Evolutionary conservation across 1,140 invertebrate species (phyloP).

Genomic region (Megathymus violae): DNA sequence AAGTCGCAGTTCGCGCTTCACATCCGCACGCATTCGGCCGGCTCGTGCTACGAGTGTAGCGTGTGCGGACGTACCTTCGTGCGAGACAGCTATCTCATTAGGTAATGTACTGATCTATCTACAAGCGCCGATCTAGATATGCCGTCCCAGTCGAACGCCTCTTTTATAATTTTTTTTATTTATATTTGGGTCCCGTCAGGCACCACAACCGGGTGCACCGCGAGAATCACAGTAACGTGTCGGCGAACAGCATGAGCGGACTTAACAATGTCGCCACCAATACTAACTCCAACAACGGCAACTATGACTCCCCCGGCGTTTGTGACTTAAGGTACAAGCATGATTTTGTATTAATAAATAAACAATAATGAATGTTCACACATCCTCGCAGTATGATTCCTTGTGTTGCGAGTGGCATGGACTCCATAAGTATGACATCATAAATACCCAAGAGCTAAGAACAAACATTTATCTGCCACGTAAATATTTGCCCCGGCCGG

Average conservation of each 20-base stretch:
- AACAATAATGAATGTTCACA: too few relatives aligned
- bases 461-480: too few relatives aligned
- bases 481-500: too few relatives aligned
- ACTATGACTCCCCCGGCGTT: constrained; percentile 78
- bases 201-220: constrained; percentile 89
- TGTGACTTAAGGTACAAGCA: constrained; percentile 82
- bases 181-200: constrained; percentile 48
- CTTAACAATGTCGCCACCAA: constrained; percentile 77
- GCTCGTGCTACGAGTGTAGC: constrained; percentile 88
- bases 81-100: constrained; percentile 90
- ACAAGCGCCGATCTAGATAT: too few relatives aligned
- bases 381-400: too few relatives aligned
- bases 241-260: constrained; percentile 79
- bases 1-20: constrained; percentile 89
- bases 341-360: too few relatives aligned
- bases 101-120: constrained; percentile 71
- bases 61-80: constrained; percentile 89
- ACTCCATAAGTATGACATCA: too few relatives aligned
- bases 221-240: constrained; percentile 83
- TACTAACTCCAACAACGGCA: constrained; percentile 64
- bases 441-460: too few relatives aligned
- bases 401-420: too few relatives aligned
- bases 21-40: constrained; percentile 88
- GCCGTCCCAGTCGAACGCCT: too few relatives aligned
- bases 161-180: not conserved